Evolutionary conservation across 2,113 vertebrate species (phyloP).

Genomic region (Polyodon spathula): DNA sequence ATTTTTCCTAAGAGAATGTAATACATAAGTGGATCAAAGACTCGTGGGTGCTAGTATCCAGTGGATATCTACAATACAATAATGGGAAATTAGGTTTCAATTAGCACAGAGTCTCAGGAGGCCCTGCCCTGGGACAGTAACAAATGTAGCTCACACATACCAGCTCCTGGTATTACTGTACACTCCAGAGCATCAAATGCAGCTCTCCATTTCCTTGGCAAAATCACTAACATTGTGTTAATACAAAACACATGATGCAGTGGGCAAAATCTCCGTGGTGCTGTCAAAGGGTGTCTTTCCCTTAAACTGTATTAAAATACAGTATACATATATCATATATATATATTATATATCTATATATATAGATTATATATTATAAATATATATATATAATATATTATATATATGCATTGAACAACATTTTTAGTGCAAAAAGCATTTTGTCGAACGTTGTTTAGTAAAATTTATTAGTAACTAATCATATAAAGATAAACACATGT

Average conservation of each 20-base stretch:
- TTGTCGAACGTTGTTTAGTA: too few species aligned
- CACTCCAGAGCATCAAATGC: conserved; percentile 43
- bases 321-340: conserved; percentile 1
- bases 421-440: too few species aligned
- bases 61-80: conserved; percentile 11
- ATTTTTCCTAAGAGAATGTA: conserved; percentile 5
- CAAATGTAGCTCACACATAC: conserved; percentile 38
- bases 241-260: conserved; percentile 23
- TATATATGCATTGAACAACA: neutral
- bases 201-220: conserved; percentile 35
- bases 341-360: neutral
- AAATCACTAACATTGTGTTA: conserved; percentile 30
- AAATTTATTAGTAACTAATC: too few species aligned
- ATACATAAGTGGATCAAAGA: conserved; percentile 3
- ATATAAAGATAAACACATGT: too few species aligned
- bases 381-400: too few species aligned
- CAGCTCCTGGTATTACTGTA: conserved; percentile 39
- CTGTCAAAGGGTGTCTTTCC: conserved; percentile 2
- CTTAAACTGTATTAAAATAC: conserved; percentile 3
- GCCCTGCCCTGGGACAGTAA: conserved; percentile 26
- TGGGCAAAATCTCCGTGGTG: conserved; percentile 17
- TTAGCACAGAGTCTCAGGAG: conserved; percentile 22
- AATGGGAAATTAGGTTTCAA: conserved; percentile 32
- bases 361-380: too few species aligned
- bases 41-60: neutral